Evolutionary conservation across 2,797 vertebrate genomes (phyloP).

Genomic region (Nasua narica): DNA sequence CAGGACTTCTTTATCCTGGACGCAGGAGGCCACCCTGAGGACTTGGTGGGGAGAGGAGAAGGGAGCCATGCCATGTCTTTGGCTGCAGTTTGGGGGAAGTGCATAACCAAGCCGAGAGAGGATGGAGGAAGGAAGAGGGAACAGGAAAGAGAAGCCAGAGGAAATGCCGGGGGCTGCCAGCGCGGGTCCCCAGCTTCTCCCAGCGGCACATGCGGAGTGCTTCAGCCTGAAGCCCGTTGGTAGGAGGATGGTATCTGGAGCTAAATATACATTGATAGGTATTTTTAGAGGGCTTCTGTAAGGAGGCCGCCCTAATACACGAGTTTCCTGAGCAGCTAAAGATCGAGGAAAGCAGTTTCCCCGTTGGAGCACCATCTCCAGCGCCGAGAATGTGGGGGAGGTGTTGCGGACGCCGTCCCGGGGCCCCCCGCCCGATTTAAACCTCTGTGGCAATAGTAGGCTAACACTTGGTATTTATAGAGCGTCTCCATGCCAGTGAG

Average conservation of each 20-base stretch:
- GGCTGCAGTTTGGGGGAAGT: background rate
- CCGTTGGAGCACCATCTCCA: background rate
- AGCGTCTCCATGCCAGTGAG: background rate
- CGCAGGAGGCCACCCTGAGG: background rate
- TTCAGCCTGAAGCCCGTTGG: conserved; percentile 42
- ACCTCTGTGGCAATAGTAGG: background rate
- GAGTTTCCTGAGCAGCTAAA: conserved; percentile 62
- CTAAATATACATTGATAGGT: conserved; percentile 68
- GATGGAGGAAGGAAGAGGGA: background rate
- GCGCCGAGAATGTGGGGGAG: conserved; percentile 58
- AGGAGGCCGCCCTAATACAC: conserved; percentile 57
- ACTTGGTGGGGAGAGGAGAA: background rate
- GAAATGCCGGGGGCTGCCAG: background rate
- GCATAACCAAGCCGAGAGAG: background rate
- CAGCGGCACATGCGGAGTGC: background rate
- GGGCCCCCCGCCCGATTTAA: conserved; percentile 50
- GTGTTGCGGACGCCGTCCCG: background rate
- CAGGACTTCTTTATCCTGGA: background rate
- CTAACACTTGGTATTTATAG: conserved; percentile 43
- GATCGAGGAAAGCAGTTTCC: conserved; percentile 71
- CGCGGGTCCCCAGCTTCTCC: background rate
- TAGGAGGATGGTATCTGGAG: conserved; percentile 64
- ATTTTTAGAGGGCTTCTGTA: conserved; percentile 56
- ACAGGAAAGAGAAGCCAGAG: background rate
- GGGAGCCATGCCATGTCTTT: background rate